These are phyloP conservation scores for Sciaenops ocellatus DNA, from an alignment of 2,797 vertebrate genomes.

Conservation along the genomic window DNA sequence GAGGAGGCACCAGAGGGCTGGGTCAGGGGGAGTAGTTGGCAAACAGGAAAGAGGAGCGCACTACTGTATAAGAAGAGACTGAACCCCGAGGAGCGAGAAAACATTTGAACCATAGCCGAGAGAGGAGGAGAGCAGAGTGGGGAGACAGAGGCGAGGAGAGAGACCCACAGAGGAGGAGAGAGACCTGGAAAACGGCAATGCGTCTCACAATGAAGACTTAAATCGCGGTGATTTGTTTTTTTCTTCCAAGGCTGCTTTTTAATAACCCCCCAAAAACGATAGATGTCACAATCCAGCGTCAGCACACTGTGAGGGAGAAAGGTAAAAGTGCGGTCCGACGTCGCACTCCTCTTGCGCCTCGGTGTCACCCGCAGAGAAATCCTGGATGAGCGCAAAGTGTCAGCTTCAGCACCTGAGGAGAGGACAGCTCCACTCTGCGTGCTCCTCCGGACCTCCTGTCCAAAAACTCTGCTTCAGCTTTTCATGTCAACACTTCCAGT, in stretches of 20 bases:
- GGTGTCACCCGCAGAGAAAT: constrained; percentile 33
- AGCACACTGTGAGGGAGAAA: constrained; percentile 13
- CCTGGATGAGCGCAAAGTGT: constrained; percentile 63
- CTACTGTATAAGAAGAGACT: constrained; percentile 77
- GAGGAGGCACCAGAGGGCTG: constrained; percentile 80
- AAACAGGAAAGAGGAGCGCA: constrained; percentile 71
- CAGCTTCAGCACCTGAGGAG: constrained; percentile 78
- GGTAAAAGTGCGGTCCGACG: constrained; percentile 54
- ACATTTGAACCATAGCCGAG: constrained; percentile 57
- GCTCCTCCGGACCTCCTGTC: constrained; percentile 53
- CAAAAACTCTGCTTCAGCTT: constrained; percentile 54
- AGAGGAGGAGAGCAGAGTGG: constrained; percentile 36
- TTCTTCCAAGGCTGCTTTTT: not conserved
- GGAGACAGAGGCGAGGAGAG: constrained; percentile 4
- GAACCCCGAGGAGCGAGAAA: constrained; percentile 67
- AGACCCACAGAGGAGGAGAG: constrained; percentile 14
- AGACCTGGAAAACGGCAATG: not conserved
- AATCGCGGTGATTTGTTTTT: constrained; percentile 24
- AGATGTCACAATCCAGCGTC: constrained; percentile 23
- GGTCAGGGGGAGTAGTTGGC: constrained; percentile 65
- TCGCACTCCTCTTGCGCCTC: constrained; percentile 44
- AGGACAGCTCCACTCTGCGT: constrained; percentile 75
- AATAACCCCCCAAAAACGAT: too few relatives aligned
- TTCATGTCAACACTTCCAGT: constrained; percentile 51
- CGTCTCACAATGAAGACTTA: constrained; percentile 57